Percentiles rank a stretch among this genome's conserved stretches.
Evolutionary conservation across 2,888 invertebrate species (phyloP).

Genomic region (Drosophila quinaria): DNA sequence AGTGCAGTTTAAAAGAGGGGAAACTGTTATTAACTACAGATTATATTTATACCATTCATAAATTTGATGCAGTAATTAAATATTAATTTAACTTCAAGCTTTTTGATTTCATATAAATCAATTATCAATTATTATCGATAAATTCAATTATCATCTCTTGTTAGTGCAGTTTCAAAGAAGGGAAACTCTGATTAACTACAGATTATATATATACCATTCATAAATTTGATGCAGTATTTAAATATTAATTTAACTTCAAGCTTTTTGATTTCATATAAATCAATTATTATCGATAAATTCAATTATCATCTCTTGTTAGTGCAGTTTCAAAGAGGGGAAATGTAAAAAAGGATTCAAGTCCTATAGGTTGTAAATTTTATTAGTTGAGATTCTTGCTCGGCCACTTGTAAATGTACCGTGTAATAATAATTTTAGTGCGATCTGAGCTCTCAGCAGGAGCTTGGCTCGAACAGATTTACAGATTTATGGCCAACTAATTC

Average conservation of each 20-base stretch:
- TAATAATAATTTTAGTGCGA: slow-evolving; percentile 32
- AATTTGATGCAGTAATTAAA: slow-evolving; percentile 4
- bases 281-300: too few relatives aligned
- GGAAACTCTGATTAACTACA: too few relatives aligned
- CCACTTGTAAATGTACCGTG: slow-evolving; percentile 16
- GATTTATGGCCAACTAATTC: slow-evolving; percentile 74
- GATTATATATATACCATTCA: too few relatives aligned
- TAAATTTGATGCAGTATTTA: slow-evolving; percentile 1
- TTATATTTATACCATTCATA: too few relatives aligned
- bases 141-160: too few relatives aligned
- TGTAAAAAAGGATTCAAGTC: not conserved
- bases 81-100: slow-evolving; percentile 1
- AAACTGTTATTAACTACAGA: too few relatives aligned
- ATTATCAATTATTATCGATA: too few relatives aligned
- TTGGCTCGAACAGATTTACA: slow-evolving; percentile 15
- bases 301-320: too few relatives aligned
- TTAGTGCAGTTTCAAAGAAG: too few relatives aligned
- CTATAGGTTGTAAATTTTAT: slow-evolving; percentile 18
- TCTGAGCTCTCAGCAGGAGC: not conserved
- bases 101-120: too few relatives aligned
- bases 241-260: not conserved
- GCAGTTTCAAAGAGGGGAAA: not conserved
- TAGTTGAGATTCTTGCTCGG: not conserved
- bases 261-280: not conserved
- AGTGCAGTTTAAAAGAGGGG: too few relatives aligned